Evolutionary conservation across 2,797 vertebrate species (phyloP).

Genomic region (Etheostoma perlongum): DNA sequence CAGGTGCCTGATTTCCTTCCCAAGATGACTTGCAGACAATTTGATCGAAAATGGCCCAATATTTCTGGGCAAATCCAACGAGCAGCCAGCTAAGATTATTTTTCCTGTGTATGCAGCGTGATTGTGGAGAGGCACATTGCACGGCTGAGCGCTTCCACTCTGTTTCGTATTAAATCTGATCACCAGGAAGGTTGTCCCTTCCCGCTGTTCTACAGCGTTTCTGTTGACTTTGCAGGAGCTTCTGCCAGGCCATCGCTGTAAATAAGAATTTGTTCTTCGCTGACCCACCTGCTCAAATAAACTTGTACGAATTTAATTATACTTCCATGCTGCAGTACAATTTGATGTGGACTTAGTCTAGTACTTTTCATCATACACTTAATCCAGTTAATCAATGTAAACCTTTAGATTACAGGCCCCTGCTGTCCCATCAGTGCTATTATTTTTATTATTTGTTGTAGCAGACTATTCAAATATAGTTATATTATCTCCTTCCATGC

Average conservation of each 20-base stretch:
- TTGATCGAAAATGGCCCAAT: slow-evolving; percentile 63
- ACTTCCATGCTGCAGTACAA: slow-evolving; percentile 44
- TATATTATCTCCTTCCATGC: slow-evolving; percentile 47
- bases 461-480: slow-evolving; percentile 40
- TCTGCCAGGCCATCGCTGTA: slow-evolving; percentile 49
- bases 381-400: slow-evolving; percentile 67
- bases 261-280: slow-evolving; percentile 62
- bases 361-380: slow-evolving; percentile 54
- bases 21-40: slow-evolving; percentile 55
- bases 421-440: slow-evolving; percentile 56
- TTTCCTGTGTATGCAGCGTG: slow-evolving; percentile 63
- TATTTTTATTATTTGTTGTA: slow-evolving; percentile 45
- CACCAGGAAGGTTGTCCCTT: slow-evolving; percentile 61
- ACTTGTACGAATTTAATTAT: slow-evolving; percentile 60
- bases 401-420: slow-evolving; percentile 60
- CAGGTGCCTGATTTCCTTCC: slow-evolving; percentile 54
- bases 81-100: slow-evolving; percentile 66
- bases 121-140: slow-evolving; percentile 51
- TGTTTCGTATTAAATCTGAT: slow-evolving; percentile 70
- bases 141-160: slow-evolving; percentile 59
- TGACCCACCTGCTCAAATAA: slow-evolving; percentile 78
- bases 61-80: slow-evolving; percentile 62
- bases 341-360: slow-evolving; percentile 56
- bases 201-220: slow-evolving; percentile 58
- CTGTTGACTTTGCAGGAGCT: slow-evolving; percentile 71